These are phyloP conservation scores for Caenorhabditis brenneri DNA, from an alignment of 1,140 invertebrate genomes.

Conservation along the genomic window DNA sequence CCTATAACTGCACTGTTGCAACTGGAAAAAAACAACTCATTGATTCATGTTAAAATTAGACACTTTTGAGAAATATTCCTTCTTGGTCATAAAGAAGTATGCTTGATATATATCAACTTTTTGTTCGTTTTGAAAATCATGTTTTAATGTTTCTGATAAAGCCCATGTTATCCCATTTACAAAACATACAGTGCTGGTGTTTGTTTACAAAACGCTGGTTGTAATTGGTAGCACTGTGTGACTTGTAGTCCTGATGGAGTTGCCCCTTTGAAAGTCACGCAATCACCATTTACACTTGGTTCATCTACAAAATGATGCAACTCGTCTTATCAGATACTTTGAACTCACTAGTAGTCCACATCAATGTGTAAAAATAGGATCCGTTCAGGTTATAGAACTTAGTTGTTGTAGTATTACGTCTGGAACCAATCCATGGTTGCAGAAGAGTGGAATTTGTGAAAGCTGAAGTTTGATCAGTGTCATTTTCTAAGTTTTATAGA, in stretches of 20 bases:
- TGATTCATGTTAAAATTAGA: no score
- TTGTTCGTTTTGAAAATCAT: no score
- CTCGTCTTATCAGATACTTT: background rate
- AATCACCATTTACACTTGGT: constrained; percentile 5
- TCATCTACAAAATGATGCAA: background rate
- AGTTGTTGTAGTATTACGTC: background rate
- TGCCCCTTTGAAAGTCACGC: constrained; percentile 4
- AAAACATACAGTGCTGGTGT: constrained; percentile 5
- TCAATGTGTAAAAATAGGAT: background rate
- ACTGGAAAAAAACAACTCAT: background rate
- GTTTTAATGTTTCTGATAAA: no score
- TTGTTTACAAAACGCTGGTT: constrained; percentile 1
- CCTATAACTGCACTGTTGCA: background rate
- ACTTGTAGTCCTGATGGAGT: constrained; percentile 5
- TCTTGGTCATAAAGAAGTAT: no score
- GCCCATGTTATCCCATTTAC: background rate
- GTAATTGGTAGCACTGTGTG: constrained; percentile 1
- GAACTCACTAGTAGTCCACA: constrained; percentile 17
- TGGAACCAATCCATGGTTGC: background rate
- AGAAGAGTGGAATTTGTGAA: background rate
- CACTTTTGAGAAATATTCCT: no score
- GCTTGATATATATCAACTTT: no score
- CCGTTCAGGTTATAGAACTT: background rate
- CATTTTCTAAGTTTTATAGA: background rate
- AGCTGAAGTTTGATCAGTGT: no score